Percentiles rank a stretch among this genome's conserved stretches.
phyloP scores from a whole-genome alignment of 2,113 vertebrate genomes.

The Jacana jacana region DNA sequence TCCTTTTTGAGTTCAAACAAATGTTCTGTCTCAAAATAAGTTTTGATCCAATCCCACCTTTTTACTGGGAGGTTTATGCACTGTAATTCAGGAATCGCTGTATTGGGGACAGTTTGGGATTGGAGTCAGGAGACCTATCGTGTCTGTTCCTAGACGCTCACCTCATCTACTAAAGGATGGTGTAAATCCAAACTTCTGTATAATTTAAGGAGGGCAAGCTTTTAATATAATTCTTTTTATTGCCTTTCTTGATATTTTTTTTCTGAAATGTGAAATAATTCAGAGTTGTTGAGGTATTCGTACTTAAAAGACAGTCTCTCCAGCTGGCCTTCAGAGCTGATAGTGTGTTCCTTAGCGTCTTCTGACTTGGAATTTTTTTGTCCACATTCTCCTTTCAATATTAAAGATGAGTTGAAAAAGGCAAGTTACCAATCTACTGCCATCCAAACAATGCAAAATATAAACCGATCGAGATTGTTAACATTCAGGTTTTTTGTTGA shows the following conservation, averaged over 20 bases:
- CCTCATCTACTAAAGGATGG: background rate
- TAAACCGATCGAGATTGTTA: constrained; percentile 12
- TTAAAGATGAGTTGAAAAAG: constrained; percentile 6
- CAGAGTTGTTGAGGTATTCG: background rate
- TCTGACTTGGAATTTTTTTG: background rate
- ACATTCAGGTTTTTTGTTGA: background rate
- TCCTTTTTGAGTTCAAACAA: background rate
- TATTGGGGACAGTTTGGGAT: background rate
- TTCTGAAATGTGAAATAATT: background rate
- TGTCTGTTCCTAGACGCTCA: background rate
- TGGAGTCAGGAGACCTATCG: background rate
- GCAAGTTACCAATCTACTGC: constrained; percentile 33
- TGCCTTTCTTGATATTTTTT: background rate
- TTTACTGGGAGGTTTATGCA: constrained; percentile 1
- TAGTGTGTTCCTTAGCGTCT: background rate
- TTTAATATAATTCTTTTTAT: background rate
- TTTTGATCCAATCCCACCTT: constrained; percentile 9
- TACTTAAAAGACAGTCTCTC: background rate
- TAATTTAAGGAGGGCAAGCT: background rate
- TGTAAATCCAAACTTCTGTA: constrained; percentile 5
- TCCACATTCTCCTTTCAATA: background rate
- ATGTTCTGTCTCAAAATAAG: background rate
- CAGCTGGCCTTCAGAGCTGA: background rate
- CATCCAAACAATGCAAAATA: constrained; percentile 39
- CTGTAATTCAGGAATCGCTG: constrained; percentile 41